Conservation (phyloP, 1,140 invertebrate species). For the Drosophila sproati region DNA sequence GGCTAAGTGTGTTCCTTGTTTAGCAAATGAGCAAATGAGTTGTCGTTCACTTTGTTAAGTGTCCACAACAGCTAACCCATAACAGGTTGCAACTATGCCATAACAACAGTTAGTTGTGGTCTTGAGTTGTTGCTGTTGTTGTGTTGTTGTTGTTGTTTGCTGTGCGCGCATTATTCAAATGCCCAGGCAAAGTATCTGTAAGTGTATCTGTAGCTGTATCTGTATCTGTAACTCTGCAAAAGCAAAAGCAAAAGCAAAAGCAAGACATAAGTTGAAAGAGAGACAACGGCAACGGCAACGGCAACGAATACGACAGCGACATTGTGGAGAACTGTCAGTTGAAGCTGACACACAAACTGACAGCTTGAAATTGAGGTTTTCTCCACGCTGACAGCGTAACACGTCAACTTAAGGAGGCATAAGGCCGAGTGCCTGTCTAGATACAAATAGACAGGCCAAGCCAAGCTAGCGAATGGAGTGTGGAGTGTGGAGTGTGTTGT, state of each 20-base stretch:
- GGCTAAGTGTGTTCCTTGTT: background rate
- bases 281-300: slow-evolving; percentile 28
- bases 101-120: slow-evolving; percentile 43
- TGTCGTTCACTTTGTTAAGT: slow-evolving; percentile 24
- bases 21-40: slow-evolving; percentile 32
- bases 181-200: slow-evolving; percentile 69
- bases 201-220: slow-evolving; percentile 6
- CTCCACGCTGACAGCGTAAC: slow-evolving; percentile 82
- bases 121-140: slow-evolving; percentile 10
- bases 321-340: slow-evolving; percentile 79
- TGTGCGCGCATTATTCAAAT: slow-evolving; percentile 73
- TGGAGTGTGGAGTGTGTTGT: background rate
- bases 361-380: slow-evolving; percentile 83
- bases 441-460: slow-evolving; percentile 73
- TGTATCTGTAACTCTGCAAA: slow-evolving; percentile 28
- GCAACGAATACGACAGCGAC: slow-evolving; percentile 41
- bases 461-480: background rate
- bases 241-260: slow-evolving; percentile 11
- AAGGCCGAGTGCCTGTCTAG: slow-evolving; percentile 81
- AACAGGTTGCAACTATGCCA: slow-evolving; percentile 14
- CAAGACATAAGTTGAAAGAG: slow-evolving; percentile 48
- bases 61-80: slow-evolving; percentile 47
- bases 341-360: slow-evolving; percentile 82
- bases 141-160: background rate
- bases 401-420: slow-evolving; percentile 82